Evolutionary conservation across 2,113 vertebrate species (phyloP).

Genomic region (Heptranchias perlo): DNA sequence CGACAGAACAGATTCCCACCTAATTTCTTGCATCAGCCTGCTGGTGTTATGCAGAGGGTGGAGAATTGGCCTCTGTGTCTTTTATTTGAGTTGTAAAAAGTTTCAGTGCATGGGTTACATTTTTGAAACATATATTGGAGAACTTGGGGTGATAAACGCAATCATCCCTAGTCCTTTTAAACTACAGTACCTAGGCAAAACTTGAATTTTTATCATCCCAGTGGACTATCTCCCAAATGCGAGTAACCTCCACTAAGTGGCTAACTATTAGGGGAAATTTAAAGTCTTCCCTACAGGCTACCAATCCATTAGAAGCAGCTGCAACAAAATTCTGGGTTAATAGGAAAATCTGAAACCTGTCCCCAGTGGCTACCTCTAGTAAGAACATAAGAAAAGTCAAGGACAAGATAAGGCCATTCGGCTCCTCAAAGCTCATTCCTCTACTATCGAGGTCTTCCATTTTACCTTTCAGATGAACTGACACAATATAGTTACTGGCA

Average conservation of each 20-base stretch:
- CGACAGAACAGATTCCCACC: not conserved
- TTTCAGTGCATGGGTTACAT: not conserved
- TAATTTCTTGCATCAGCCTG: not conserved
- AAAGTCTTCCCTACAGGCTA: not conserved
- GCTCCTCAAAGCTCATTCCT: not conserved
- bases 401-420: slow-evolving; percentile 13
- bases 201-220: slow-evolving; percentile 7
- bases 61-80: not conserved
- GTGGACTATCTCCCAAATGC: not conserved
- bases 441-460: not conserved
- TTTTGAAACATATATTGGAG: not conserved
- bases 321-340: slow-evolving; percentile 19
- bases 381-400: slow-evolving; percentile 8
- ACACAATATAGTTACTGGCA: not conserved
- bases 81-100: not conserved
- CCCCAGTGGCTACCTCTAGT: not conserved
- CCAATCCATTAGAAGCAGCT: slow-evolving; percentile 17
- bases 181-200: not conserved
- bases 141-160: not conserved
- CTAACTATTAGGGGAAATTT: slow-evolving; percentile 17
- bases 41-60: not conserved
- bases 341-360: not conserved
- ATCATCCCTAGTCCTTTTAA: not conserved
- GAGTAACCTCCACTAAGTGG: slow-evolving; percentile 8
- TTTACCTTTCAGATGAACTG: not conserved